phyloP scores from a whole-genome alignment of 2,888 invertebrate genomes.

The Lottia gigantea region DNA sequence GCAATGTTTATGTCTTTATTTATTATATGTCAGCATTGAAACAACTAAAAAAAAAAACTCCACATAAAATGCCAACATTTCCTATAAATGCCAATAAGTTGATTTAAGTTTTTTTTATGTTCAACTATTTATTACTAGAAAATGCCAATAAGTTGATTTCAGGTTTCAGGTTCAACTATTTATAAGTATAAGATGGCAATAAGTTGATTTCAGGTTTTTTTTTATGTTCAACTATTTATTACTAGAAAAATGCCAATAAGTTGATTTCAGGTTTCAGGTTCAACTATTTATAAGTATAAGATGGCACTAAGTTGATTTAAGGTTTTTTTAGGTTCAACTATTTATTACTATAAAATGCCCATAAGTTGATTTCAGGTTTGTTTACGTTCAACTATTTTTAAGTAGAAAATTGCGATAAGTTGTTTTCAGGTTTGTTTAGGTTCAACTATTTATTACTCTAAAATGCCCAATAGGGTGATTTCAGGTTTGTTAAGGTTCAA shows the following conservation, averaged over 20 bases:
- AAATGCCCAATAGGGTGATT: constrained; percentile 59
- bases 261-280: constrained; percentile 5
- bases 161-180: too few relatives aligned
- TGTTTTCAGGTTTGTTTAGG: constrained; percentile 62
- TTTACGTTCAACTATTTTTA: constrained; percentile 54
- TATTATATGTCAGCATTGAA: too few relatives aligned
- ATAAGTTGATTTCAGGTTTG: constrained; percentile 64
- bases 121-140: constrained; percentile 54
- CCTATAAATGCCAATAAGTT: too few relatives aligned
- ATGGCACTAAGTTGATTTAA: constrained; percentile 58
- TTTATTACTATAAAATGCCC: too few relatives aligned
- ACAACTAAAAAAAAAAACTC: constrained; percentile 32
- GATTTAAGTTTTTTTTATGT: too few relatives aligned
- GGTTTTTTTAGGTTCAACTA: constrained; percentile 32
- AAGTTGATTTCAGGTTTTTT: constrained; percentile 37
- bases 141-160: constrained; percentile 55
- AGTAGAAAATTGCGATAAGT: constrained; percentile 53
- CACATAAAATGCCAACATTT: too few relatives aligned
- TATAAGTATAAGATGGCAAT: too few relatives aligned
- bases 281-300: constrained; percentile 53
- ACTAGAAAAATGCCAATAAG: too few relatives aligned
- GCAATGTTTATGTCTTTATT: too few relatives aligned
- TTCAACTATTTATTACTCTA: constrained; percentile 53
- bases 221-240: too few relatives aligned
- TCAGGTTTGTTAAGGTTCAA: constrained; percentile 62